Conservation (phyloP, 2,888 invertebrate genomes). For the Rhimphoctona megacephalus region DNA sequence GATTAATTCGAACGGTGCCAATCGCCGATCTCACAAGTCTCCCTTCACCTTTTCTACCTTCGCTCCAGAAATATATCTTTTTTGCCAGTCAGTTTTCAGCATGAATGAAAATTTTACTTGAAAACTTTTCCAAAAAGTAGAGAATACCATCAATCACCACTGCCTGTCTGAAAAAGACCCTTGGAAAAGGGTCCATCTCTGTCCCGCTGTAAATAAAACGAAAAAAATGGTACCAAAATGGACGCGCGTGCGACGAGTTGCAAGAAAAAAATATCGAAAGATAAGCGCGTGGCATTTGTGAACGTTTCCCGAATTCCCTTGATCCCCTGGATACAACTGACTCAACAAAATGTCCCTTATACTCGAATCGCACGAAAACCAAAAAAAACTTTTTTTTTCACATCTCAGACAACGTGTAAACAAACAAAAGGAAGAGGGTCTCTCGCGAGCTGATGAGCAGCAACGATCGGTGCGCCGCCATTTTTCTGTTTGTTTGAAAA, state of each 20-base stretch:
- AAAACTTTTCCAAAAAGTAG: slow-evolving; percentile 28
- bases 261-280: background rate
- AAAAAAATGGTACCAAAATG: slow-evolving; percentile 29
- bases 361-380: slow-evolving; percentile 49
- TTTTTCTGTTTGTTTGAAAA: background rate
- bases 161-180: slow-evolving; percentile 54
- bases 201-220: slow-evolving; percentile 53
- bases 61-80: background rate
- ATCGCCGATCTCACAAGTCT: background rate
- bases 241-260: slow-evolving; percentile 40
- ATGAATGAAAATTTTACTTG: background rate
- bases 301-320: background rate
- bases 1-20: slow-evolving; percentile 1
- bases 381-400: slow-evolving; percentile 55
- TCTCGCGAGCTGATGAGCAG: background rate
- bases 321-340: background rate
- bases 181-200: slow-evolving; percentile 37
- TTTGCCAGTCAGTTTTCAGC: background rate
- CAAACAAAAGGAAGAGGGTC: too few species aligned
- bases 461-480: slow-evolving; percentile 58
- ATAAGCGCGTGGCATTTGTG: background rate
- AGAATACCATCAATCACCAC: slow-evolving; percentile 56
- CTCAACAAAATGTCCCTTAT: background rate
- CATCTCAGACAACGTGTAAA: slow-evolving; percentile 48
- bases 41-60: background rate